Conservation (phyloP, 2,113 vertebrate genomes). For the Columba janthina region DNA sequence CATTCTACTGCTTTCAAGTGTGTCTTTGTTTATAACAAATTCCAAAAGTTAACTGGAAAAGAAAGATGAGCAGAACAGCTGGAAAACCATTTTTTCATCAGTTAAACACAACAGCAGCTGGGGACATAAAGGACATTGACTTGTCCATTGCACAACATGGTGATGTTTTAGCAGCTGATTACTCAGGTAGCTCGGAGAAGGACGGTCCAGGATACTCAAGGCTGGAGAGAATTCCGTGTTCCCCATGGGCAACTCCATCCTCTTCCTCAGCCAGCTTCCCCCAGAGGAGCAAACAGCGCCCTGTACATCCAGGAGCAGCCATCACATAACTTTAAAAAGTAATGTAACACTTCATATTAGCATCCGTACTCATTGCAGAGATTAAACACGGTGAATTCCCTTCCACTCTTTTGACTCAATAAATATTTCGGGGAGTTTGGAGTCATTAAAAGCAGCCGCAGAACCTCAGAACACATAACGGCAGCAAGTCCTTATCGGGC, state of each 20-base stretch:
- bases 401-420: not conserved
- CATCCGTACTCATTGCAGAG: not conserved
- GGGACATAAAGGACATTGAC: not conserved
- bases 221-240: not conserved
- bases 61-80: not conserved
- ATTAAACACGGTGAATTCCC: not conserved
- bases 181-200: not conserved
- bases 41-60: not conserved
- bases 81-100: not conserved
- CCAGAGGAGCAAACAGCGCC: not conserved
- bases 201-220: accelerated
- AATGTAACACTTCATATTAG: not conserved
- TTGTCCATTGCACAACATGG: not conserved
- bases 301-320: not conserved
- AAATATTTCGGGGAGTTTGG: not conserved
- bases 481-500: not conserved
- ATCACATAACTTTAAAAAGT: not conserved
- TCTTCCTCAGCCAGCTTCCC: not conserved
- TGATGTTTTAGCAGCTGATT: not conserved
- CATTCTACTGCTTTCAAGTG: not conserved
- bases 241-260: not conserved
- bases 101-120: not conserved
- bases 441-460: not conserved
- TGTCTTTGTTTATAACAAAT: not conserved
- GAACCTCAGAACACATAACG: not conserved